Conservation (phyloP, 2,113 vertebrate species). For the Entelurus aequoreus region DNA sequence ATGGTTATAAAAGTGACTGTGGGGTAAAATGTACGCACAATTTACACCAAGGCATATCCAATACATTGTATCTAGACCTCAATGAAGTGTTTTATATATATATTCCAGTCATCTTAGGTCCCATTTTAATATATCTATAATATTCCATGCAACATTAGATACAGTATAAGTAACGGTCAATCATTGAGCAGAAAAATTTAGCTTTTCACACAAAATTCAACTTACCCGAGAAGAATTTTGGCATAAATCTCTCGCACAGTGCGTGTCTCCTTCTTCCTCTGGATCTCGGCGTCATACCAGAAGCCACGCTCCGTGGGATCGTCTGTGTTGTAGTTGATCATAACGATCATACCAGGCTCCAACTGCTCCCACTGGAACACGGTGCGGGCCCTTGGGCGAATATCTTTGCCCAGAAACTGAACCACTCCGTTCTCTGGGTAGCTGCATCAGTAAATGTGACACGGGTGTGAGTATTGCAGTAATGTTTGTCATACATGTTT, state of each 20-base stretch:
- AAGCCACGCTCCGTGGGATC: slow-evolving; percentile 89
- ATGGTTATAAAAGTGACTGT: too few species aligned
- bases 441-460: slow-evolving; percentile 52
- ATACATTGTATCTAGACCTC: too few species aligned
- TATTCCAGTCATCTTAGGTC: too few species aligned
- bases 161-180: neutral
- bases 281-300: slow-evolving; percentile 94
- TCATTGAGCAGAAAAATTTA: neutral
- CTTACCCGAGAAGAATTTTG: slow-evolving; percentile 87
- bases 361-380: slow-evolving; percentile 89
- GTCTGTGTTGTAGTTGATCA: slow-evolving; percentile 95
- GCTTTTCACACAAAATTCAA: neutral
- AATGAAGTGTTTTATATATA: too few species aligned
- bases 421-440: slow-evolving; percentile 92
- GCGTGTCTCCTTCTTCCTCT: slow-evolving; percentile 83
- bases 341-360: slow-evolving; percentile 84
- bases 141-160: too few species aligned
- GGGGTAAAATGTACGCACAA: too few species aligned
- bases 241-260: slow-evolving; percentile 79
- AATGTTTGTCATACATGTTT: neutral
- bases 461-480: too few species aligned
- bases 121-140: too few species aligned
- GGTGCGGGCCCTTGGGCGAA: slow-evolving; percentile 83
- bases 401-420: slow-evolving; percentile 74
- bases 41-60: too few species aligned